Evolutionary conservation across 2,113 vertebrate species (phyloP), one percentile per base, ranked within the genome.

Genomic region (Parotia lawesii): DNA sequence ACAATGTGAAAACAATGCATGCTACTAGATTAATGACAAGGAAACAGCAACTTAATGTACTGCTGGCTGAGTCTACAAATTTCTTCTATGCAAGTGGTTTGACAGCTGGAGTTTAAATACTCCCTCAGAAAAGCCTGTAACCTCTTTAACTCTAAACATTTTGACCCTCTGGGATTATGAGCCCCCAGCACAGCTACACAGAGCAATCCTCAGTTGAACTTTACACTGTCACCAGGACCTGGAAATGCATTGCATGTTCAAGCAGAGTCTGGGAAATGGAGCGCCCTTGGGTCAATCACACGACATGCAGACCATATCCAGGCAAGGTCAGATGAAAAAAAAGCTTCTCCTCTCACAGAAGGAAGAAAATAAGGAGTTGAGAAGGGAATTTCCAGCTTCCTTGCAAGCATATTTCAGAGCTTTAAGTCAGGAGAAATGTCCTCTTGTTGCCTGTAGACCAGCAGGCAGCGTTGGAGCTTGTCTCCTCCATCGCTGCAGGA

Each of bases 81-180:
- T 76, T 85, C 37, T 72, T 80, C 56, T 40, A 2, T 61, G 78
- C 53, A 47, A 87, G 66, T 65, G 37, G 38, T 89, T 92, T 92
- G 90, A 89, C 92, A 96, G 92, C 73, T 85, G 64, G 80, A 71
- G 61, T 88, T 96, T 92, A 92, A 95, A 67, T 82, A 82, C 33
- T 85, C n/a, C 33, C 84, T 47, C 42, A 35, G 79, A 88, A 94
- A 91, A 96, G 77, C 79, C 81, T 61, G 33, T 91, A 96, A 89
- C 94, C 61, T 96, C 90, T 86, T 95, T 84, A 73, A 72, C 60
- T 95, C 65, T 74, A 93, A 93, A 93, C 75, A 91, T 91, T 89
- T 77, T 72, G 37, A 58, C 94, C 91, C 90, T 15, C 35, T 79
- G 85, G 90, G 90, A 86, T 93, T 88, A 90, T 1, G 21, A 80